Conservation (phyloP, 2,888 invertebrate genomes). For the Drosophila paranaensis region DNA sequence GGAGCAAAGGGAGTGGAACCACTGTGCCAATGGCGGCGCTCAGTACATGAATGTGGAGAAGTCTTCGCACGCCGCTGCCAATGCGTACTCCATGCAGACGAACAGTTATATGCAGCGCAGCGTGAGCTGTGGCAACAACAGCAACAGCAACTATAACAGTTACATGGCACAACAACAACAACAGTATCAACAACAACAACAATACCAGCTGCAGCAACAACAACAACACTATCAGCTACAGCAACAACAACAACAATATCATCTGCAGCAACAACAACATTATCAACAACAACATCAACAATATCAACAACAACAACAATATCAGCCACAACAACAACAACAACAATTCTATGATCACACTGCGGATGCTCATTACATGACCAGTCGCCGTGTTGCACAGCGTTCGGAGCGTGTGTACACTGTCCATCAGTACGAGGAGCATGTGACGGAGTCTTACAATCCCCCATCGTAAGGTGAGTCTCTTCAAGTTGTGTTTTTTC, state of each 20-base stretch:
- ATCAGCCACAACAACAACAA: background rate
- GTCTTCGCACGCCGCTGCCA: background rate
- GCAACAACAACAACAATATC: background rate
- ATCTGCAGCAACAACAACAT: background rate
- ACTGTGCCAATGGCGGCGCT: background rate
- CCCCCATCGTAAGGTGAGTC: conserved; percentile 15
- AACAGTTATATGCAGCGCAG: background rate
- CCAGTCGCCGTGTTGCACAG: background rate
- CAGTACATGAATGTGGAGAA: background rate
- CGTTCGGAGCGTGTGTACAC: background rate
- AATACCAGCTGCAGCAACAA: background rate
- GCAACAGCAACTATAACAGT: too few species aligned
- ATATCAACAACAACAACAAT: too few species aligned
- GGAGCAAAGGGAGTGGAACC: background rate
- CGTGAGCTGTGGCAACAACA: background rate
- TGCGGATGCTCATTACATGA: background rate
- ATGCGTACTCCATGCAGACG: background rate
- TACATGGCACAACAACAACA: too few species aligned
- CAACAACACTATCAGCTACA: background rate
- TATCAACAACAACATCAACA: too few species aligned
- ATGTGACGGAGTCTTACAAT: background rate
- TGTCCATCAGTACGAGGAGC: background rate
- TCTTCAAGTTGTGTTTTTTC: background rate
- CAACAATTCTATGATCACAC: background rate
- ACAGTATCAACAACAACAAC: too few species aligned